Evolutionary conservation across 2,797 vertebrate genomes (phyloP).

Genomic region (Pogoniulus pusillus): DNA sequence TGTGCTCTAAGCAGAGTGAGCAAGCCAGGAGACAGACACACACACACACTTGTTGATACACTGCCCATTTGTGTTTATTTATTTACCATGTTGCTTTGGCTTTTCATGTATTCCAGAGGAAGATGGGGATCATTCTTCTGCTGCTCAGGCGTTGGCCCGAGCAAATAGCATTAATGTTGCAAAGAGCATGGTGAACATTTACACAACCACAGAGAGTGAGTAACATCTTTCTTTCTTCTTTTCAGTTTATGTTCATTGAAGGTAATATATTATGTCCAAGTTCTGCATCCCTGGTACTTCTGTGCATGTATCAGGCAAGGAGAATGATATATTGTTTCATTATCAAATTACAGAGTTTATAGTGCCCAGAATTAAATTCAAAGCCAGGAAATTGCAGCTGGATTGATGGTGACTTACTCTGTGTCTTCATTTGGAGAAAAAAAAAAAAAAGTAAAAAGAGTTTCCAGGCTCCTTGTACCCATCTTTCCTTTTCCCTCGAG

Average conservation of each 20-base stretch:
- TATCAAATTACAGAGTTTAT: conserved; percentile 37
- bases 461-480: not conserved
- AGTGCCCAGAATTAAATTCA: conserved; percentile 43
- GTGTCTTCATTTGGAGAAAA: not conserved
- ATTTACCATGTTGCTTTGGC: not conserved
- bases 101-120: conserved; percentile 64
- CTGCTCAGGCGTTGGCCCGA: conserved; percentile 34
- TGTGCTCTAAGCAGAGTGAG: not conserved
- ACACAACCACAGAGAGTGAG: conserved; percentile 75
- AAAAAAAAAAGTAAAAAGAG: no score
- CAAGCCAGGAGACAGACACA: not conserved
- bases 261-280: not conserved
- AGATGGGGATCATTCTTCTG: conserved; percentile 25
- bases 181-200: conserved; percentile 78
- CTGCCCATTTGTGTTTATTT: not conserved
- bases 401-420: conserved; percentile 15
- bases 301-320: not conserved
- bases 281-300: not conserved
- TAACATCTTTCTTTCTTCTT: conserved; percentile 19
- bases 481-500: not conserved
- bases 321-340: conserved; percentile 42
- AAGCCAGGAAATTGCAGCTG: conserved; percentile 18
- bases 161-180: conserved; percentile 54
- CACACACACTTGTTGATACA: not conserved
- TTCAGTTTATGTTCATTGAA: conserved; percentile 1